Evolutionary conservation across 2,888 invertebrate genomes (phyloP).

Genomic region (Limnephilus rhombicus): DNA sequence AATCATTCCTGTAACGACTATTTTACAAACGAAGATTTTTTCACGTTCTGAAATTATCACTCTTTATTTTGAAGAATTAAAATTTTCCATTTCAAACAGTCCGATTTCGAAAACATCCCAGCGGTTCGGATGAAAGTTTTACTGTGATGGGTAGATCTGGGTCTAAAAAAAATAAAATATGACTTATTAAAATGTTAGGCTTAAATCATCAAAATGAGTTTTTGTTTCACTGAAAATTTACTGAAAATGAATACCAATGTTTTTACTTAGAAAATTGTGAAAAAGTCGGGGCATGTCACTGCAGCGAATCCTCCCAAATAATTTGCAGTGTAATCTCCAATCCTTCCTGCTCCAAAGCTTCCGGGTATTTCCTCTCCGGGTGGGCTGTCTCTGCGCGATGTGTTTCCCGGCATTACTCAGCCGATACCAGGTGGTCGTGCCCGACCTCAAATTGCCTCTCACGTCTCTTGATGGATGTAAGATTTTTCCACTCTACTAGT

Average conservation of each 20-base stretch:
- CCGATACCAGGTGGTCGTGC: constrained; percentile 11
- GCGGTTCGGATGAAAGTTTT: too few relatives aligned
- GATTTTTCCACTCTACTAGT: background rate
- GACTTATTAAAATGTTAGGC: too few relatives aligned
- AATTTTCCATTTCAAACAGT: too few relatives aligned
- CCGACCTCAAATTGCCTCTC: constrained; percentile 16
- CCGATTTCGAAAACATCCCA: too few relatives aligned
- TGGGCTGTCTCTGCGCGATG: background rate
- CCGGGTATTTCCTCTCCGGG: background rate
- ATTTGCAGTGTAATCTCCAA: background rate
- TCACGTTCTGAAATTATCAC: too few relatives aligned
- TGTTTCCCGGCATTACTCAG: background rate
- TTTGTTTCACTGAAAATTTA: background rate
- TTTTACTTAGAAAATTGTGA: background rate
- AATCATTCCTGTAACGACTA: too few relatives aligned
- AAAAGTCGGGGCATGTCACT: background rate
- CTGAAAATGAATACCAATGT: too few relatives aligned
- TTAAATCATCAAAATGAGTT: too few relatives aligned
- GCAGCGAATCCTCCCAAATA: background rate
- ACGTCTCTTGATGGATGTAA: background rate
- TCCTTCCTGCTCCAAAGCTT: background rate
- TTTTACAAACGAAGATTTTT: too few relatives aligned
- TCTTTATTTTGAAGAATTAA: too few relatives aligned
- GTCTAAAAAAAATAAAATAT: too few relatives aligned
- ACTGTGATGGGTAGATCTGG: too few relatives aligned